Conservation (phyloP, 2,888 invertebrate species). For the Hemicrepidius hirtus region DNA sequence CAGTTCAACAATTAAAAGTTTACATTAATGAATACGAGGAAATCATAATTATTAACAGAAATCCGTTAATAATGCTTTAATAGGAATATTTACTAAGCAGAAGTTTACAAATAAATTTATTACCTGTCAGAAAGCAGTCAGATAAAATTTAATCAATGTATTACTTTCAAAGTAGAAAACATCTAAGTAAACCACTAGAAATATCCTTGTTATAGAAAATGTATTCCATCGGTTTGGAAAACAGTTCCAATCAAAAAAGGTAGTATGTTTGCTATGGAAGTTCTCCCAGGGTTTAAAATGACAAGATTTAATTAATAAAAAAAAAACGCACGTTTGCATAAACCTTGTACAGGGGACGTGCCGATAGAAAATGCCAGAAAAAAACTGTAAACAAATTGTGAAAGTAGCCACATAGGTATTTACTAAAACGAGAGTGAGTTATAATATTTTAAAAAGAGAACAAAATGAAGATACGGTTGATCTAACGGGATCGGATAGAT, state of each 20-base stretch:
- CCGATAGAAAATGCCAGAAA: background rate
- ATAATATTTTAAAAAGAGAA: slow-evolving; percentile 27
- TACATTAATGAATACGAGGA: too few relatives aligned
- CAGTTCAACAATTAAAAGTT: too few relatives aligned
- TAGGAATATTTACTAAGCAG: too few relatives aligned
- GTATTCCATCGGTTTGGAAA: too few relatives aligned
- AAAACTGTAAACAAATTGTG: slow-evolving; percentile 24
- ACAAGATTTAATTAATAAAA: too few relatives aligned
- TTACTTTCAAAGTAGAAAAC: slow-evolving; percentile 2
- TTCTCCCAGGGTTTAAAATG: too few relatives aligned
- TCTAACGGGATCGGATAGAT: slow-evolving; percentile 15
- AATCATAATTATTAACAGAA: too few relatives aligned
- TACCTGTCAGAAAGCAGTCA: background rate
- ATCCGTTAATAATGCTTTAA: too few relatives aligned
- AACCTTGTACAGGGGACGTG: too few relatives aligned
- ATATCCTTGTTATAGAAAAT: background rate
- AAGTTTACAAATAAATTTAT: background rate
- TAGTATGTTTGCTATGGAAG: too few relatives aligned
- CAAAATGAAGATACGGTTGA: background rate
- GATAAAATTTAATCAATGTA: background rate
- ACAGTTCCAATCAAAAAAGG: too few relatives aligned
- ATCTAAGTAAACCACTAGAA: slow-evolving; percentile 2
- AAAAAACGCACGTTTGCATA: too few relatives aligned
- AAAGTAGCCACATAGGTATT: slow-evolving; percentile 15
- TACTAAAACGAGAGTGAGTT: slow-evolving; percentile 26